These are phyloP conservation scores for Acromyrmex heyeri DNA, from an alignment of 1,140 invertebrate species.

Conservation along the genomic window DNA sequence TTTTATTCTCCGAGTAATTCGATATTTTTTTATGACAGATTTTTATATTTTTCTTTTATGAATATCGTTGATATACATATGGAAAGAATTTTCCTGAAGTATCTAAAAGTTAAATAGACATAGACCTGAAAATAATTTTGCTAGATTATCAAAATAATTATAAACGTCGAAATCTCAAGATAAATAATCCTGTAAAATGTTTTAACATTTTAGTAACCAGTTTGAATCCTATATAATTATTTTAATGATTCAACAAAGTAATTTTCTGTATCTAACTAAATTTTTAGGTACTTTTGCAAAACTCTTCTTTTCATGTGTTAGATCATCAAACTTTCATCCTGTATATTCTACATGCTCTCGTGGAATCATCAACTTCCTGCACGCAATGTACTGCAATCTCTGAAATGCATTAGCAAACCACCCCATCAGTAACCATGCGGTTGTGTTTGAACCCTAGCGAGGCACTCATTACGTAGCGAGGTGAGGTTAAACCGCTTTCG, in stretches of 20 bases:
- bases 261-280: no score
- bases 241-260: no score
- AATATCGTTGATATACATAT: not conserved
- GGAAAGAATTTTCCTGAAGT: no score
- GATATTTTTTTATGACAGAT: not conserved
- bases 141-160: no score
- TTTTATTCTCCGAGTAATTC: not conserved
- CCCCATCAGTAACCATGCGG: slow-evolving; percentile 10
- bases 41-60: not conserved
- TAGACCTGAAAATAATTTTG: no score
- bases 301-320: not conserved
- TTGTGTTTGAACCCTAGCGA: slow-evolving; percentile 14
- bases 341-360: not conserved
- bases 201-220: no score
- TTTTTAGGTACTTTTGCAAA: no score
- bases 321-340: not conserved
- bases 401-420: slow-evolving; percentile 24
- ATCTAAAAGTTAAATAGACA: no score
- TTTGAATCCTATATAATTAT: no score
- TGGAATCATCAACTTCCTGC: not conserved
- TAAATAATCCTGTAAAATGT: no score
- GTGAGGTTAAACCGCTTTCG: slow-evolving; percentile 26
- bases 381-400: not conserved
- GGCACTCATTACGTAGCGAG: slow-evolving; percentile 14
- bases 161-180: no score